These are phyloP conservation scores for Candidula unifasciata DNA, from an alignment of 2,888 invertebrate species.

Conservation along the genomic window DNA sequence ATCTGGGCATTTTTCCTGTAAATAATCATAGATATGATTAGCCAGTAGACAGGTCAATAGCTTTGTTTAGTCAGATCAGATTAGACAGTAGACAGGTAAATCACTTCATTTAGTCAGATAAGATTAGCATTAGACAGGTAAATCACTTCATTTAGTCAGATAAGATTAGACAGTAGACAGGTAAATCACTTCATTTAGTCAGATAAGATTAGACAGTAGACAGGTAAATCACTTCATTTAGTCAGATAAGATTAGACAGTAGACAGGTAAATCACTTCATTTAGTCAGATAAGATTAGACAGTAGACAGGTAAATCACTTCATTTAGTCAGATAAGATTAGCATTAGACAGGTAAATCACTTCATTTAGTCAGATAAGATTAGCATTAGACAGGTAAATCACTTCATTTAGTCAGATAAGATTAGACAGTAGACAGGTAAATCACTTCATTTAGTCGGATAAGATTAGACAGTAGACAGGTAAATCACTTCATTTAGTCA, in stretches of 20 bases:
- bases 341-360: no score
- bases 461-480: no score
- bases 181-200: not conserved
- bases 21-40: not conserved
- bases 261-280: no score
- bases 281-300: not conserved
- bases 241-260: not conserved
- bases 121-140: no score
- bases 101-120: no score
- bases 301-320: no score
- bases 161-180: not conserved
- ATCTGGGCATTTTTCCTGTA: conserved; percentile 46
- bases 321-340: not conserved
- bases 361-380: not conserved
- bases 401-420: not conserved
- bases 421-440: no score
- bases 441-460: not conserved
- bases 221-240: not conserved
- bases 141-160: not conserved
- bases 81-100: no score
- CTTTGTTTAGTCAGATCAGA: no score
- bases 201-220: not conserved
- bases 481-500: not conserved
- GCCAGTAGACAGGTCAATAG: no score
- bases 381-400: no score